Evolutionary conservation across 2,888 invertebrate species (phyloP).

Genomic region (Epistrophe grossulariae): DNA sequence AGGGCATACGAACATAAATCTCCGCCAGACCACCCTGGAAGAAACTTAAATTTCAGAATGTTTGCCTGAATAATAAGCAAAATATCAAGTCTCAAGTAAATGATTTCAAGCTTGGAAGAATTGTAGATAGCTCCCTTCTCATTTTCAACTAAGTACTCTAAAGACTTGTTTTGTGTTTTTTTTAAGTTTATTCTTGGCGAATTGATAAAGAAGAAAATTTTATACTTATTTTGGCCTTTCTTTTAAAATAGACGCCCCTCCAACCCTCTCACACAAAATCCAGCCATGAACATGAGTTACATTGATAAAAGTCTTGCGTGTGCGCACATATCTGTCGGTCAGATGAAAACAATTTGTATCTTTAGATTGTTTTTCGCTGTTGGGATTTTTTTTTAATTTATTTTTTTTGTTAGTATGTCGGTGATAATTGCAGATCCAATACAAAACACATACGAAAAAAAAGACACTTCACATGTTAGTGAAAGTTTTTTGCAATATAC

Average conservation of each 20-base stretch:
- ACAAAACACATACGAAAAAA: background rate
- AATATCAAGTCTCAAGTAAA: no score
- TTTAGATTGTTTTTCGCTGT: constrained; percentile 61
- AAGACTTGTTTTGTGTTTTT: no score
- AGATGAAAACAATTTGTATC: constrained; percentile 66
- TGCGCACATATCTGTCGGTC: constrained; percentile 48
- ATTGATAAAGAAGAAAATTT: no score
- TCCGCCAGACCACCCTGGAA: no score
- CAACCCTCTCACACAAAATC: background rate
- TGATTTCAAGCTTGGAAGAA: no score
- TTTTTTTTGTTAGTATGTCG: constrained; percentile 54
- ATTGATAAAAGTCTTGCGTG: constrained; percentile 51
- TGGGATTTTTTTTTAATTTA: constrained; percentile 40
- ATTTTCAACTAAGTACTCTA: no score
- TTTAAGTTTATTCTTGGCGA: no score
- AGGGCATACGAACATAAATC: no score
- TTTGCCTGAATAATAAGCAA: no score
- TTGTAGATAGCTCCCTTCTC: no score
- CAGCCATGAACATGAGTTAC: background rate
- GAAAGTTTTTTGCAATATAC: constrained; percentile 59
- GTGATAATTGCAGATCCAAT: constrained; percentile 59
- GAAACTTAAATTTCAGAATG: no score
- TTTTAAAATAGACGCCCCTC: background rate
- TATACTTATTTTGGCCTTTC: no score
- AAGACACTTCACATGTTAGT: constrained; percentile 27